Base-by-base conservation (phyloP, 2,797 vertebrate genomes). In the Alcedo quadribrachys region DNA sequence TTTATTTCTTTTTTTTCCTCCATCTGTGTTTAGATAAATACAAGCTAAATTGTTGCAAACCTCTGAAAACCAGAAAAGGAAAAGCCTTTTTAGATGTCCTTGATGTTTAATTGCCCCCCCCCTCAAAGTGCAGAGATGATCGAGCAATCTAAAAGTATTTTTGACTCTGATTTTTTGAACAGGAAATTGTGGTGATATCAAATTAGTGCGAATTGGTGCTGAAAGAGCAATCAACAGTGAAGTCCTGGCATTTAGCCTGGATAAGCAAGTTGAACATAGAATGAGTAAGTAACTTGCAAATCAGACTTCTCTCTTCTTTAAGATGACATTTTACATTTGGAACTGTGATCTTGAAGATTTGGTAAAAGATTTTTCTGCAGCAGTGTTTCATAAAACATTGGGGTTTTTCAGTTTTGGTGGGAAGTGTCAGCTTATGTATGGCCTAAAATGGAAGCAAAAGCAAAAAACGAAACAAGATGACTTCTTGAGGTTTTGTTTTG, bases 141-240 rank as follows among this genome's bases (percentile, higher is more conserved):
- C 70, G 33, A 86, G 19, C 20, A 45, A 55, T 50, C 43, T 60
- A 16, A 55, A 54, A 60, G 5, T 33, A 5, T 70, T 92, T 92
- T 82, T 93, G 27, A 58, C 32, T 77, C 43, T 92, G 24, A 15
- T 90, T 93, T 28, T 92, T 17, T 92, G 46, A 89, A 93, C 95
- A 99, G 98, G 98, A 61, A 99, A 98, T 71, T 99, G 98, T 86
- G 98, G 98, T 17, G 98, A 99, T 94, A 98, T 99, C 92, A 98
- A 98, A 66, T 92, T 99, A 93, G 98, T 99, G 71, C 95, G 98
- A 58, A 94, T 99, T 60, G 98, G 98, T 50, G 94, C 95, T 79
- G 98, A 98, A 83, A 98, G 93, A 57, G 96, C 97, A 15, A 99
- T 99, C 87, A 98, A 97, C 62, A 96, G 37, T 25, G 97, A 97